Base-by-base conservation (phyloP, 2,888 invertebrate genomes). In the Drosophila nigricruria region DNA sequence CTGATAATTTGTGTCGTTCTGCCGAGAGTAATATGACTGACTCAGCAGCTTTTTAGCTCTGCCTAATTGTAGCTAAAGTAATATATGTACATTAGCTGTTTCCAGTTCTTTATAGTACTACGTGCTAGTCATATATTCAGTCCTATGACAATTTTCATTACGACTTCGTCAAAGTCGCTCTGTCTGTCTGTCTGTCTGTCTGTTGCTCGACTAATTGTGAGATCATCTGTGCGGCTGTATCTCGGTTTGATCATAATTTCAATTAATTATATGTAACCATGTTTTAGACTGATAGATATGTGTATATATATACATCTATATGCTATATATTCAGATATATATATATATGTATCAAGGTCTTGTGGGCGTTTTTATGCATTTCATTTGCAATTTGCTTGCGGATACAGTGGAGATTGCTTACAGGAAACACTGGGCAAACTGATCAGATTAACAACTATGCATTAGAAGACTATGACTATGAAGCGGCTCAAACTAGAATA, bases 361-460 rank as follows among this genome's bases (percentile, higher is more conserved):
- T 1, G 87, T 81, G 76, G 88, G 84, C 88, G 88, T 87, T 56
- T 63, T 38, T 38, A 73, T 77, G 77, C 69, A 82, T 57, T 81
- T 81, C 54, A 56, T 68, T 64, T 67, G 56, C 53, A 70, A 43
- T 64, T 73, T 49, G 52, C 54, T 45, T 59, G 53, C 50, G 25
- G 32, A 43, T 65, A 78, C 61, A 70, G 76, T 76, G 40, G 14
- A 40, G 25, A 62, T 62, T 59, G 57, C 53, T 45, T 57, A n/a
- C 30, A 62, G 58, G 50, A 70, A 64, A 49, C 30, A 34, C 32
- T 56, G 47, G 27, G 36, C 2, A 36, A 50, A 59, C 45, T 43
- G 60, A 61, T 47, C 32, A 43, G 67, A 30, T 45, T 56, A 52
- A 50, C 27, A 2, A 36, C n/a, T 25, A 38, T 40, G 36, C 45